Percentiles rank a stretch among this genome's conserved stretches.
phyloP scores from a whole-genome alignment of 2,113 vertebrate genomes.

The Macquaria australasica region DNA sequence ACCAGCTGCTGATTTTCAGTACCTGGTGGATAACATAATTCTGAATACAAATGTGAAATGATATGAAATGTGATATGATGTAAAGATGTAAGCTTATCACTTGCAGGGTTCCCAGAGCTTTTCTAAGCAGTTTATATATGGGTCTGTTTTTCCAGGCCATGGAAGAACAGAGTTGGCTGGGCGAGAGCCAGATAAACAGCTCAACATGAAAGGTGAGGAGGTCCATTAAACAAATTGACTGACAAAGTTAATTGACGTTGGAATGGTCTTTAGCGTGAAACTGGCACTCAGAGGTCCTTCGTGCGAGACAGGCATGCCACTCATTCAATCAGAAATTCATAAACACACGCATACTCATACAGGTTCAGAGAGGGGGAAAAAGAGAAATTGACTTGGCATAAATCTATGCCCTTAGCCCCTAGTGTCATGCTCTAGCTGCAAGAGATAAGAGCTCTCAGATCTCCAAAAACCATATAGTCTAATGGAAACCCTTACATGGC shows the following conservation, averaged over 20 bases:
- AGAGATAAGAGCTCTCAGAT: constrained; percentile 71
- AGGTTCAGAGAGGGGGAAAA: constrained; percentile 23
- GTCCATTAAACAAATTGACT: constrained; percentile 66
- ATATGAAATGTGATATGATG: not conserved
- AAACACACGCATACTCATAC: constrained; percentile 51
- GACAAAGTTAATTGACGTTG: constrained; percentile 58
- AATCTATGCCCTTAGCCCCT: constrained; percentile 60
- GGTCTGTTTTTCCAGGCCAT: constrained; percentile 17
- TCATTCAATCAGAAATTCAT: constrained; percentile 33
- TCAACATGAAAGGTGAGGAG: constrained; percentile 61
- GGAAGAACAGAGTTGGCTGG: constrained; percentile 43
- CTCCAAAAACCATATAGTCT: constrained; percentile 18
- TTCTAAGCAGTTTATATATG: not conserved
- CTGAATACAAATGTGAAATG: not conserved
- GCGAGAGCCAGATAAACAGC: constrained; percentile 51
- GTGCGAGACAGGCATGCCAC: constrained; percentile 55
- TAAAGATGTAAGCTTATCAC: not conserved
- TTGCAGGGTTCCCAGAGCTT: not conserved
- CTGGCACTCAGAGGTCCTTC: constrained; percentile 53
- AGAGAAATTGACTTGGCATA: constrained; percentile 47
- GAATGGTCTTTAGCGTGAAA: constrained; percentile 47
- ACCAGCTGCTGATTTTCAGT: not conserved
- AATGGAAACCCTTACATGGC: too few species aligned
- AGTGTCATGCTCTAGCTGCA: constrained; percentile 53
- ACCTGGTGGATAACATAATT: not conserved